Evolutionary conservation across 2,888 invertebrate species (phyloP), one percentile per base, ranked within the genome.

Genomic region (Cinara cedri): DNA sequence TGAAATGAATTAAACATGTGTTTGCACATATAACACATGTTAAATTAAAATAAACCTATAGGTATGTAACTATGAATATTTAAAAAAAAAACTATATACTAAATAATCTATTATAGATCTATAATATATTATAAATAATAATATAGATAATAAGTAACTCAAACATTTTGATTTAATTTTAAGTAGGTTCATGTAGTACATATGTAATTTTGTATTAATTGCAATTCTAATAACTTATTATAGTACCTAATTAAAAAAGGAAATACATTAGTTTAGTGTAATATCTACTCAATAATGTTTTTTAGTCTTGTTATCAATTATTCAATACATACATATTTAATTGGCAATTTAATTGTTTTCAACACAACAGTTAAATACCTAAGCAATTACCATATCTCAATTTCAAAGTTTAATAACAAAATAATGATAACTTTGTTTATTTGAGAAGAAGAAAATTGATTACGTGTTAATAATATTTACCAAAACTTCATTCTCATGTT

Each of bases 401-500:
- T 66, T 24, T 57, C 24, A 57, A 57, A 57, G 55, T 72, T 72
- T 72, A 57, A 71, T 70, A 55, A 4, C 8, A 34, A 55, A 44
- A 11, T 16, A 60, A 24, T 13, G 16, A 49, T 34, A n/a, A 65
- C 21, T 16, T 46, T 26, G 26, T 21, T 66, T 19, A 46, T 46
- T 14, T 66, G 46, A 1, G 24, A n/a, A 57, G 42, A 21, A 24
- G 44, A 24, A 60, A 65, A 66, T n/a, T 19, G 19, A 70, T 19
- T 51, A 34, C 14, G 34, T 54, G 54, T 34, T 42, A 49, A 68
- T 54, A 26, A 34, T 51, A 76, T n/a, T 83, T 85, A 90, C 90
- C 86, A 91, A 90, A 84, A 90, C 90, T 85, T 96, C 96, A 81
- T 90, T 89, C 86, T 95, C 94, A 85, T 96, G 97, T 85, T 97